Percentiles rank a stretch among this genome's conserved stretches.
Conservation (phyloP, 2,113 vertebrate species). For the Megaleporinus macrocephalus region DNA sequence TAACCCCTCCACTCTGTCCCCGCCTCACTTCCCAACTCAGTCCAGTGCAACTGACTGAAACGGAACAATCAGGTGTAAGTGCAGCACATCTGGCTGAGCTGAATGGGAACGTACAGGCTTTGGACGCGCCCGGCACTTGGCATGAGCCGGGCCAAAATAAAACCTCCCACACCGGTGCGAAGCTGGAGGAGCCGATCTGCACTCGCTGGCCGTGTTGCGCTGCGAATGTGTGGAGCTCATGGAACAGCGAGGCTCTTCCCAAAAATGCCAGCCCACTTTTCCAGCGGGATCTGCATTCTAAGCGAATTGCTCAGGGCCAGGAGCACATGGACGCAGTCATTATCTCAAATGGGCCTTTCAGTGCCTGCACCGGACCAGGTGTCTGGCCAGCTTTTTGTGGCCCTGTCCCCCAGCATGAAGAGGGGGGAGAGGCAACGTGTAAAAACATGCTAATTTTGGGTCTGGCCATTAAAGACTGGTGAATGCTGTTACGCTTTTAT, state of each 20-base stretch:
- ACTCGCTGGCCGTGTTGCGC: neutral
- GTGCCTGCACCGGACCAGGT: slow-evolving; percentile 55
- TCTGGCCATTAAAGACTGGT: slow-evolving; percentile 64
- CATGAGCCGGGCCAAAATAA: neutral
- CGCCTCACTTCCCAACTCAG: slow-evolving; percentile 30
- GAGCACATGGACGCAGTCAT: slow-evolving; percentile 64
- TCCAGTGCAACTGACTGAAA: neutral
- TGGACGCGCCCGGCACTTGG: neutral
- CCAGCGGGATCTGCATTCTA: slow-evolving; percentile 55
- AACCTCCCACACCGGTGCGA: neutral
- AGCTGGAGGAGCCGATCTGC: slow-evolving; percentile 4
- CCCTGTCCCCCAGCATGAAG: slow-evolving; percentile 44
- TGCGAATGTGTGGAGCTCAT: slow-evolving; percentile 36
- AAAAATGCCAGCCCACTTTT: slow-evolving; percentile 43
- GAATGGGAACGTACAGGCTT: neutral
- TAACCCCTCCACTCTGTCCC: neutral
- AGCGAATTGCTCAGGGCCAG: slow-evolving; percentile 54
- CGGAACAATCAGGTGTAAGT: neutral
- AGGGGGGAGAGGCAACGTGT: slow-evolving; percentile 4
- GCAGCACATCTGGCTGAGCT: neutral
- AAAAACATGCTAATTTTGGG: slow-evolving; percentile 67
- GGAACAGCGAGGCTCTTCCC: slow-evolving; percentile 18
- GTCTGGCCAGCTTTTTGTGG: slow-evolving; percentile 36
- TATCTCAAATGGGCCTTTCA: slow-evolving; percentile 59
- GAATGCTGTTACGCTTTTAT: slow-evolving; percentile 62